phyloP scores from a whole-genome alignment of 2,797 vertebrate genomes.

The Xiphophorus birchmanni region DNA sequence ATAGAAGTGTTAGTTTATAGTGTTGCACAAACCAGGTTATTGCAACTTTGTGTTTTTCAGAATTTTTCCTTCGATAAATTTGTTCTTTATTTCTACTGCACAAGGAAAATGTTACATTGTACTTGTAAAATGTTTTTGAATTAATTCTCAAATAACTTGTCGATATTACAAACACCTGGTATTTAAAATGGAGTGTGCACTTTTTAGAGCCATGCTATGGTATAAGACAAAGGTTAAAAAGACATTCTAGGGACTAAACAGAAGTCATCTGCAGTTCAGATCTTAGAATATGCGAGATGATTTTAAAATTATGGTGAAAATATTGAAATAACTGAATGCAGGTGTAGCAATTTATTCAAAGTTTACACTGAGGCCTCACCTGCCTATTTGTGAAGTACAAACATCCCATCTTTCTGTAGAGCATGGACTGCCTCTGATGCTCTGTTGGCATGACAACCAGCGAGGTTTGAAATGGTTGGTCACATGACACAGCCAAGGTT shows the following conservation, averaged over 20 bases:
- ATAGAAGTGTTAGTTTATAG: neutral
- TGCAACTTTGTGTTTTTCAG: neutral
- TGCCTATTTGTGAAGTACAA: slow-evolving; percentile 54
- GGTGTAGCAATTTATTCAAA: neutral
- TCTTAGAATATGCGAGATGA: neutral
- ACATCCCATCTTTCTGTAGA: slow-evolving; percentile 55
- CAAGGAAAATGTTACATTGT: neutral
- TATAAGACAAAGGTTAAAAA: neutral
- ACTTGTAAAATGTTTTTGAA: neutral
- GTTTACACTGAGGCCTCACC: slow-evolving; percentile 41
- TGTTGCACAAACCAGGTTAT: neutral
- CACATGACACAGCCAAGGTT: slow-evolving; percentile 74
- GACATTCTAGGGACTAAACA: neutral
- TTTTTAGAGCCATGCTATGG: neutral
- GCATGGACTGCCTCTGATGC: slow-evolving; percentile 61
- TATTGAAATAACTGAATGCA: neutral
- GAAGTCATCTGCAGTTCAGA: neutral
- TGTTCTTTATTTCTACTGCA: neutral
- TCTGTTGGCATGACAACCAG: slow-evolving; percentile 82
- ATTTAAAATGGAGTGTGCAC: neutral
- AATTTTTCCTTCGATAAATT: neutral
- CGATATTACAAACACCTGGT: neutral
- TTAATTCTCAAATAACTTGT: neutral
- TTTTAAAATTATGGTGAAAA: neutral
- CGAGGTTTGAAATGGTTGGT: slow-evolving; percentile 67